These are phyloP conservation scores for Mystacides longicornis DNA, from an alignment of 2,888 invertebrate species.

Conservation along the genomic window DNA sequence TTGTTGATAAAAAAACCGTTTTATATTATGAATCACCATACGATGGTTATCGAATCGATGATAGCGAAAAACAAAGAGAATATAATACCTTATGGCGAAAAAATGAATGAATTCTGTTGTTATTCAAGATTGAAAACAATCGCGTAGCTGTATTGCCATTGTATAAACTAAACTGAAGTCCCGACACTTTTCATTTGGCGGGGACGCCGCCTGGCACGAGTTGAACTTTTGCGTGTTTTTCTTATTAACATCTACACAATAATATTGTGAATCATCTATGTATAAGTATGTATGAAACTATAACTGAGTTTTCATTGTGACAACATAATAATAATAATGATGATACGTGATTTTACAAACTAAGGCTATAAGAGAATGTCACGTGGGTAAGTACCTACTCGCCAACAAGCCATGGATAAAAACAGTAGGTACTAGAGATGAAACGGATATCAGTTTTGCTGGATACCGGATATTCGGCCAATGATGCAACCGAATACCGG, in stretches of 20 bases:
- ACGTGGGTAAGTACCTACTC: too few species aligned
- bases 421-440: too few species aligned
- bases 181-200: conserved; percentile 2
- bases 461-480: too few species aligned
- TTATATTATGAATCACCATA: too few species aligned
- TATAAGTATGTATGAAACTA: background rate
- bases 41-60: too few species aligned
- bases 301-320: background rate
- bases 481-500: too few species aligned
- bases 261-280: background rate
- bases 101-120: background rate
- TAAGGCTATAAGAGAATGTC: too few species aligned
- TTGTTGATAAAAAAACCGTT: too few species aligned
- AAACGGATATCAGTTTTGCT: too few species aligned
- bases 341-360: background rate
- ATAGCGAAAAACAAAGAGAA: too few species aligned
- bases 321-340: background rate
- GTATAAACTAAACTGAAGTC: conserved; percentile 21
- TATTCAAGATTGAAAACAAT: conserved; percentile 18
- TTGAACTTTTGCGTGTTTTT: conserved; percentile 21
- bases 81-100: too few species aligned
- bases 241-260: conserved; percentile 13
- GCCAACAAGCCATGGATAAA: too few species aligned
- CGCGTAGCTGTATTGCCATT: conserved; percentile 23
- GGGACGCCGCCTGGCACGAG: conserved; percentile 23